phyloP scores from a whole-genome alignment of 23 tunicate genomes.

The Corella eumyota region DNA sequence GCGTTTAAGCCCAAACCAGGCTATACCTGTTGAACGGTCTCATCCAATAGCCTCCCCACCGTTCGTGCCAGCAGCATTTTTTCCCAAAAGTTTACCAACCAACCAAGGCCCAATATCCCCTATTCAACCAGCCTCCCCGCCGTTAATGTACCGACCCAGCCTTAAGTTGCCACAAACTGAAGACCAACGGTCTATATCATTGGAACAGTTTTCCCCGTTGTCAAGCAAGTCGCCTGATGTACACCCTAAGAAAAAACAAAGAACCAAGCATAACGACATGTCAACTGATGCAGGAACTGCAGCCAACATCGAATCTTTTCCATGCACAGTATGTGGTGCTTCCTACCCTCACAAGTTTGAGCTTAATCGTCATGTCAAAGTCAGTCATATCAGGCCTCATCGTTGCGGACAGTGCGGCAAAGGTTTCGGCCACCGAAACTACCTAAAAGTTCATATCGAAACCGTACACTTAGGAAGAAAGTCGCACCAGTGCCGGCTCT shows the following conservation, averaged over 20 bases:
- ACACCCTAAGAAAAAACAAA: constrained; percentile 1
- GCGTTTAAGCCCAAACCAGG: neutral
- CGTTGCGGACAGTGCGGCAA: constrained; percentile 81
- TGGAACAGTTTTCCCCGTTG: neutral
- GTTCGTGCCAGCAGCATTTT: neutral
- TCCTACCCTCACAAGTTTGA: constrained; percentile 89
- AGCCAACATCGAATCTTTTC: constrained; percentile 20
- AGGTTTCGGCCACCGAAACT: constrained; percentile 92
- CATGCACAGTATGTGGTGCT: constrained; percentile 63
- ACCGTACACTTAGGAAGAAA: constrained; percentile 87
- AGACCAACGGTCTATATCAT: neutral
- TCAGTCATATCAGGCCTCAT: constrained; percentile 90
- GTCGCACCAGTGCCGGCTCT: constrained; percentile 69
- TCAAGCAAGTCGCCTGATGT: neutral
- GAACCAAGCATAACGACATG: constrained; percentile 9
- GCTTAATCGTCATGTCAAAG: constrained; percentile 89
- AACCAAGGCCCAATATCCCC: neutral
- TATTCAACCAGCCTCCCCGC: neutral
- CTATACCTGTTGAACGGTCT: neutral
- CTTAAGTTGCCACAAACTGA: neutral
- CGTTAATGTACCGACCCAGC: neutral
- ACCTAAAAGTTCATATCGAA: constrained; percentile 83
- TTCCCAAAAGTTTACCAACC: neutral
- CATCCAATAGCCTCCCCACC: constrained; percentile 3
- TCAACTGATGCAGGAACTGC: neutral